Percentiles rank a stretch among this genome's conserved stretches.
Evolutionary conservation across 2,888 invertebrate genomes (phyloP).

Genomic region (Drosophila rubida): DNA sequence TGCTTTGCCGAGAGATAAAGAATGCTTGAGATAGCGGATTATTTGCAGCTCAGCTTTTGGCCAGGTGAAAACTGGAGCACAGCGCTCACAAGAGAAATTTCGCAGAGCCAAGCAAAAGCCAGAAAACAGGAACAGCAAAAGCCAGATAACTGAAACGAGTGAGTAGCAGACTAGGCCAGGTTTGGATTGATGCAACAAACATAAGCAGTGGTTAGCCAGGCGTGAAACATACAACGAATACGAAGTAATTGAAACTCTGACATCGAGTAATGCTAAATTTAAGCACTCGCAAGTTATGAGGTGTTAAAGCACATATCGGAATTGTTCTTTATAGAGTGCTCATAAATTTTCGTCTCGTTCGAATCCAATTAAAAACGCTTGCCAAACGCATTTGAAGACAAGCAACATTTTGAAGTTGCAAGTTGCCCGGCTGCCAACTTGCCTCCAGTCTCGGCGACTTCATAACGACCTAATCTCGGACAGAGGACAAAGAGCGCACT

Average conservation of each 20-base stretch:
- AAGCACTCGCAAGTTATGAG: no score
- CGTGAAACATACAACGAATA: no score
- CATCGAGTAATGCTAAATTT: no score
- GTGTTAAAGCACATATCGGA: not conserved
- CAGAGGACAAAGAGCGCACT: slow-evolving; percentile 1
- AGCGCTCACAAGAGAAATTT: slow-evolving; percentile 26
- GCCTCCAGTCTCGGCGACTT: slow-evolving; percentile 1
- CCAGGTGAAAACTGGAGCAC: slow-evolving; percentile 66
- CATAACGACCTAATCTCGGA: slow-evolving; percentile 26
- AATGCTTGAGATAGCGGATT: slow-evolving; percentile 45
- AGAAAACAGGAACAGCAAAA: not conserved
- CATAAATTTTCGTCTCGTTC: slow-evolving; percentile 16
- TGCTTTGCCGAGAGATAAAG: slow-evolving; percentile 24
- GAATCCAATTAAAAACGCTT: slow-evolving; percentile 54
- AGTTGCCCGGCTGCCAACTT: no score
- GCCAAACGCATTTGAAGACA: slow-evolving; percentile 40
- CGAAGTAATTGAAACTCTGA: no score
- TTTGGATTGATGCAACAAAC: not conserved
- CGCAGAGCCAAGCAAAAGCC: slow-evolving; percentile 11
- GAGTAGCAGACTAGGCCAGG: not conserved
- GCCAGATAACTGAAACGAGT: not conserved
- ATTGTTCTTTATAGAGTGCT: not conserved
- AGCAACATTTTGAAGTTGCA: slow-evolving; percentile 23
- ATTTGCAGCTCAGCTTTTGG: slow-evolving; percentile 22
- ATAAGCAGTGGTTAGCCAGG: no score